Conservation (phyloP, 2,888 invertebrate species). For the Idaea biselata region DNA sequence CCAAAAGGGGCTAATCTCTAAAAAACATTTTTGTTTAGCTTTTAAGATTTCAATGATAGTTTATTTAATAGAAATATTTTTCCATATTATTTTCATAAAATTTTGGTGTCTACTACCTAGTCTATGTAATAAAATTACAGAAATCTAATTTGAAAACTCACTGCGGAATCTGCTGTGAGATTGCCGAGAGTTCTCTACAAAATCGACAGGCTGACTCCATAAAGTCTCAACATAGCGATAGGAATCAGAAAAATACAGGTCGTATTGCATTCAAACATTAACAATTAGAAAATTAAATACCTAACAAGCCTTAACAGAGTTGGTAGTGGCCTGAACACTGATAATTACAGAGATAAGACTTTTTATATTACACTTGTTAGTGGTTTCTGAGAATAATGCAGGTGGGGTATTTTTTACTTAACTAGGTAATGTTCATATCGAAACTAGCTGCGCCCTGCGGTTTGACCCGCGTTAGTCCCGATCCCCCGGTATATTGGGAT, state of each 20-base stretch:
- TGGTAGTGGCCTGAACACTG: slow-evolving; percentile 26
- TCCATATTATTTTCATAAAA: no score
- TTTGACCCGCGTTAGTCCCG: no score
- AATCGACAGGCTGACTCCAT: slow-evolving; percentile 11
- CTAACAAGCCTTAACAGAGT: slow-evolving; percentile 29
- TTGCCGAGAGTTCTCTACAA: not conserved
- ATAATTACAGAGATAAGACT: slow-evolving; percentile 24
- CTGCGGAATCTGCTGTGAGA: not conserved
- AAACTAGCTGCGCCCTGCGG: no score
- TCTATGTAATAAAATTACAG: no score
- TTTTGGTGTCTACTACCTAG: no score
- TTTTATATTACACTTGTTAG: slow-evolving; percentile 22
- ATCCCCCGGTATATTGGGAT: no score
- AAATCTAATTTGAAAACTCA: no score
- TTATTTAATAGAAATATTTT: no score
- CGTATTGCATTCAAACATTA: slow-evolving; percentile 30
- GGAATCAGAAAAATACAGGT: slow-evolving; percentile 44
- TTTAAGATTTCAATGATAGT: no score
- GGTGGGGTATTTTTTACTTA: not conserved
- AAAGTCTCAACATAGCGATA: slow-evolving; percentile 30
- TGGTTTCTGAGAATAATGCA: slow-evolving; percentile 20
- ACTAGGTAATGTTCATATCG: slow-evolving; percentile 12
- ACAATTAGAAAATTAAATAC: slow-evolving; percentile 48
- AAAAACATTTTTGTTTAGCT: no score
- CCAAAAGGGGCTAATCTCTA: no score